Conservation (phyloP, 2,888 invertebrate species). For the Phortica okadai region DNA sequence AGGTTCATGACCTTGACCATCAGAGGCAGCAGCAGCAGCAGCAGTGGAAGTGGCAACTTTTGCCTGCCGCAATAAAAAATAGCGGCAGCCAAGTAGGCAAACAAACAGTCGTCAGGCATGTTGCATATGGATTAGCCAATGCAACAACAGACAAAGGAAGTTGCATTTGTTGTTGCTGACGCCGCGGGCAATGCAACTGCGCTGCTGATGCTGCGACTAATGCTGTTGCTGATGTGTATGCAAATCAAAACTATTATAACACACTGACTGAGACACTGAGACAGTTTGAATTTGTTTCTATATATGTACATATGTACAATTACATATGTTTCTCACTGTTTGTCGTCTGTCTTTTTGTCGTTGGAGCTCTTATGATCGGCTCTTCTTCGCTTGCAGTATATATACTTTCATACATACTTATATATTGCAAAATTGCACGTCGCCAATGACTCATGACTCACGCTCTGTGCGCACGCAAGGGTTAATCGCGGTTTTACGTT, state of each 20-base stretch:
- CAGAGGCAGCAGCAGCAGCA: constrained; percentile 50
- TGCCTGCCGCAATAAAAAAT: constrained; percentile 33
- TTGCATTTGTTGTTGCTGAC: too few species aligned
- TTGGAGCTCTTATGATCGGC: not conserved
- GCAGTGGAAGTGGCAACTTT: constrained; percentile 36
- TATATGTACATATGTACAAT: not conserved
- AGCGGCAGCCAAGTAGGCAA: constrained; percentile 1
- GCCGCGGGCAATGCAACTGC: too few species aligned
- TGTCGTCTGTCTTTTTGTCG: not conserved
- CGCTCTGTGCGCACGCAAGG: constrained; percentile 5
- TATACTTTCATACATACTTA: not conserved
- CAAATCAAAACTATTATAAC: not conserved
- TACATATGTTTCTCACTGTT: not conserved
- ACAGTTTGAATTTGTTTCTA: not conserved
- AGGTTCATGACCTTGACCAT: constrained; percentile 75
- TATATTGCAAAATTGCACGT: not conserved
- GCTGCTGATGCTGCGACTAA: not conserved
- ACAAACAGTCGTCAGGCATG: constrained; percentile 34
- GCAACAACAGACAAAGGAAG: not conserved
- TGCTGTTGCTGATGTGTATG: not conserved
- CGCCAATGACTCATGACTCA: not conserved
- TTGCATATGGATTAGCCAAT: constrained; percentile 49
- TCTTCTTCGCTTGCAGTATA: not conserved
- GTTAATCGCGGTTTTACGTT: constrained; percentile 22
- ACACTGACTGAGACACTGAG: not conserved